Evolutionary conservation across 2,888 invertebrate genomes (phyloP), one percentile per base, ranked within the genome.

Genomic region (Tetragonula carbonaria): DNA sequence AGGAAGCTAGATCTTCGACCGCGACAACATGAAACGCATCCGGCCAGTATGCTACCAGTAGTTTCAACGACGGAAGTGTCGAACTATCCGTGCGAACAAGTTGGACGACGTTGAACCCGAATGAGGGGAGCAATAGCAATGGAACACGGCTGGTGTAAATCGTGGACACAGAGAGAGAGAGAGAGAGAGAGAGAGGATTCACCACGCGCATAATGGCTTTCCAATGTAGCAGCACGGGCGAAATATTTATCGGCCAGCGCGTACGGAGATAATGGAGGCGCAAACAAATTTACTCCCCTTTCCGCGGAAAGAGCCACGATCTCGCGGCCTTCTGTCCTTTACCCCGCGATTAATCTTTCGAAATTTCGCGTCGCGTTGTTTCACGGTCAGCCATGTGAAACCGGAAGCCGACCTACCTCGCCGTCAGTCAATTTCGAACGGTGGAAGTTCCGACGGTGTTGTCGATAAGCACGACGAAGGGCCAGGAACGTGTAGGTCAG

Each of bases 211-310:
- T 82, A 92, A 92, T 92, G 92, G 92, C 89, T 92, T 93, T 92
- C 91, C 92, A 88, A 92, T 93, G 93, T 93, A 92, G 90, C 86
- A 82, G 59, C 80, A 4, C 77, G 67, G 76, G 85, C 86, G 89
- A 88, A 90, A 91, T 91, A 92, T 91, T 91, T 92, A 91, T 91
- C 84, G 84, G 76, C 80, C 62, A 72, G 80, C 86, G 79, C 81
- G 67, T 77, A 84, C 18, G 83, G 45, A 84, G 90, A 90, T 88
- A 91, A 90, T 90, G 88, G 88, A 89, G 82, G 85, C 84, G 89
- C 87, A 84, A 90, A 88, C 91, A 83, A 90, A 91, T 91, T 90
- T 89, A 91, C 90, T 88, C 80, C 14, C 63, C 50, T 53, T 23
- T 1, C n/a, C 67, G 68, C 63, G 28, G 72, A 28, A 38, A 38